A percentile compares a stretch with the other conserved stretches of the same genome.
Conservation (phyloP, 1,140 invertebrate genomes). For the Trichoplusia ni region DNA sequence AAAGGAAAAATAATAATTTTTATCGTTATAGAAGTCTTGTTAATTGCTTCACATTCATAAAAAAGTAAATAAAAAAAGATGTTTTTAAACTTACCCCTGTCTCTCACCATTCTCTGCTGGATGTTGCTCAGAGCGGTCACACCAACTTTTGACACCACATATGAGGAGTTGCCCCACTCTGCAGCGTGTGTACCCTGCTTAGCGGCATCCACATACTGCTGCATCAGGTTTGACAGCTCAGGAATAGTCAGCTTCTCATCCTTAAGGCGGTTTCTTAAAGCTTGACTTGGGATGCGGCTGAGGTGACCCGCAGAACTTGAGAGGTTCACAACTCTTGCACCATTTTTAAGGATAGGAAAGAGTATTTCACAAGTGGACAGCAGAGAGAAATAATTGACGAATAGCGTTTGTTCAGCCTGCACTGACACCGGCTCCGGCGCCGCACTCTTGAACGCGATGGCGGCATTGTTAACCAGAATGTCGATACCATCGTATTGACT, state of each 20-base stretch:
- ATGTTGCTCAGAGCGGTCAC: constrained; percentile 83
- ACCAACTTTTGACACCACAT: constrained; percentile 88
- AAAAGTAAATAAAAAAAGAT: too few species aligned
- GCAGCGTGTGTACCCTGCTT: constrained; percentile 63
- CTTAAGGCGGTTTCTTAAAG: constrained; percentile 80
- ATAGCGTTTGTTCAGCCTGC: constrained; percentile 87
- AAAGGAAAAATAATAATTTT: too few species aligned
- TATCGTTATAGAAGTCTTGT: too few species aligned
- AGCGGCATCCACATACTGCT: constrained; percentile 84
- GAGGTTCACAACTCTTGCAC: constrained; percentile 88
- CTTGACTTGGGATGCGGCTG: constrained; percentile 80
- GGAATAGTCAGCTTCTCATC: constrained; percentile 82
- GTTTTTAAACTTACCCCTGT: constrained; percentile 51
- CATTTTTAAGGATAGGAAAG: constrained; percentile 86
- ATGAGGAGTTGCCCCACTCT: constrained; percentile 84
- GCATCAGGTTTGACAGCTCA: constrained; percentile 83
- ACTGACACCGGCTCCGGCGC: constrained; percentile 84
- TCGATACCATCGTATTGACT: constrained; percentile 88
- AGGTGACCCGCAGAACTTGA: constrained; percentile 87
- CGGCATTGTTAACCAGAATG: constrained; percentile 93
- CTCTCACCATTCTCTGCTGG: constrained; percentile 59
- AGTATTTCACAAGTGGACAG: constrained; percentile 84
- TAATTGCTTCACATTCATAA: too few species aligned
- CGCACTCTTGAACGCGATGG: constrained; percentile 86
- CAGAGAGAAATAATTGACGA: constrained; percentile 87